These are phyloP conservation scores for Limenitis camilla DNA, from an alignment of 2,888 invertebrate genomes.

Conservation along the genomic window DNA sequence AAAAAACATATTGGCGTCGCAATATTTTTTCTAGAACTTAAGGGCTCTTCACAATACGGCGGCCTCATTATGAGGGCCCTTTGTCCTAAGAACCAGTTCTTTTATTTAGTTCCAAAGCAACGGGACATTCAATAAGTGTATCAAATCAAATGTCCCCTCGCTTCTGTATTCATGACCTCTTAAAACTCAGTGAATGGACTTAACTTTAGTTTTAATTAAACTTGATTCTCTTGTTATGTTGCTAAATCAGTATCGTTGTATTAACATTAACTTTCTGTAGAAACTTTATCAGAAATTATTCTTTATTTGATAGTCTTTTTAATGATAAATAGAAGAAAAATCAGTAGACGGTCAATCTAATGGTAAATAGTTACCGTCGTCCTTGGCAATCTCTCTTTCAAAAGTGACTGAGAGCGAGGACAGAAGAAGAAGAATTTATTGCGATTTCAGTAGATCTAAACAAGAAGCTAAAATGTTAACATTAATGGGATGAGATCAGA, in stretches of 20 bases:
- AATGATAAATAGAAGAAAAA: too few relatives aligned
- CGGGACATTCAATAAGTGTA: constrained; percentile 66
- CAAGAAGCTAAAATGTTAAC: too few relatives aligned
- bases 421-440: too few relatives aligned
- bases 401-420: too few relatives aligned
- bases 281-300: too few relatives aligned
- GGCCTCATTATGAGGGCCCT: constrained; percentile 71
- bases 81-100: constrained; percentile 73
- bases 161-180: constrained; percentile 64
- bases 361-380: too few relatives aligned
- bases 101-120: constrained; percentile 55
- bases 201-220: constrained; percentile 62
- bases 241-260: constrained; percentile 9
- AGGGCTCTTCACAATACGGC: constrained; percentile 69
- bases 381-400: too few relatives aligned
- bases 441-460: too few relatives aligned
- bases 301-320: too few relatives aligned
- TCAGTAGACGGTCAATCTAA: too few relatives aligned
- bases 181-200: constrained; percentile 40
- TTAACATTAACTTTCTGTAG: too few relatives aligned
- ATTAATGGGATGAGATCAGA: too few relatives aligned
- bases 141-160: constrained; percentile 66
- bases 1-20: constrained; percentile 60
- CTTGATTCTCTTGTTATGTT: constrained; percentile 41
- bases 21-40: constrained; percentile 50